These are phyloP conservation scores for Platypus cylindrus DNA, from an alignment of 2,888 invertebrate genomes.

Conservation along the genomic window DNA sequence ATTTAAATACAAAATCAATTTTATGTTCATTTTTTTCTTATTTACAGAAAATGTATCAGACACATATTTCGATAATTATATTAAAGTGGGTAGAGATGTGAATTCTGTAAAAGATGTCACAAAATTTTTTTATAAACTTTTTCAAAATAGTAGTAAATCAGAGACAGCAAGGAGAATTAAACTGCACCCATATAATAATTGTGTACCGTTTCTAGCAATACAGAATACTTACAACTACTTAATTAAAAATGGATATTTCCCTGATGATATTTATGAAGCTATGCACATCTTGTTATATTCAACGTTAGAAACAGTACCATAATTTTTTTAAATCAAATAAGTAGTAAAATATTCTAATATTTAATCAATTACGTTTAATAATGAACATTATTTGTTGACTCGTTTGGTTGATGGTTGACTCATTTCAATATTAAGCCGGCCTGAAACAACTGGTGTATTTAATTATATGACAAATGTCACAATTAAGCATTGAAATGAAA, in stretches of 20 bases:
- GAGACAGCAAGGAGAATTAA: slow-evolving; percentile 33
- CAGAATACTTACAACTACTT: slow-evolving; percentile 47
- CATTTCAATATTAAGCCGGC: not conserved
- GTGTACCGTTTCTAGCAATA: slow-evolving; percentile 46
- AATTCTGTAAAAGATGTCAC: slow-evolving; percentile 37
- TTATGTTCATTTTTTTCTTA: slow-evolving; percentile 2
- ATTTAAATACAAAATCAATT: slow-evolving; percentile 1
- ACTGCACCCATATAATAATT: slow-evolving; percentile 53
- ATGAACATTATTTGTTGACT: slow-evolving; percentile 8
- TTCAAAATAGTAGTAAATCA: slow-evolving; percentile 25
- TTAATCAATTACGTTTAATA: too few relatives aligned
- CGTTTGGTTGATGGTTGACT: not conserved
- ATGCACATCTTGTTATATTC: slow-evolving; percentile 57
- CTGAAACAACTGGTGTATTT: not conserved
- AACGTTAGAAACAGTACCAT: slow-evolving; percentile 44
- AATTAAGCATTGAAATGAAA: too few relatives aligned
- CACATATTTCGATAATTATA: slow-evolving; percentile 31
- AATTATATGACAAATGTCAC: too few relatives aligned
- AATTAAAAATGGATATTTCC: slow-evolving; percentile 36
- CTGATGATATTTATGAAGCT: slow-evolving; percentile 44
- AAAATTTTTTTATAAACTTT: slow-evolving; percentile 32
- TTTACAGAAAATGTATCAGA: slow-evolving; percentile 14
- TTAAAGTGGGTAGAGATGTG: slow-evolving; percentile 42
- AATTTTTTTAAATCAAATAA: slow-evolving; percentile 12
- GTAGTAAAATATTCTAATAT: not conserved